phyloP scores from a whole-genome alignment of 2,113 vertebrate genomes.

The Ciconia boyciana region DNA sequence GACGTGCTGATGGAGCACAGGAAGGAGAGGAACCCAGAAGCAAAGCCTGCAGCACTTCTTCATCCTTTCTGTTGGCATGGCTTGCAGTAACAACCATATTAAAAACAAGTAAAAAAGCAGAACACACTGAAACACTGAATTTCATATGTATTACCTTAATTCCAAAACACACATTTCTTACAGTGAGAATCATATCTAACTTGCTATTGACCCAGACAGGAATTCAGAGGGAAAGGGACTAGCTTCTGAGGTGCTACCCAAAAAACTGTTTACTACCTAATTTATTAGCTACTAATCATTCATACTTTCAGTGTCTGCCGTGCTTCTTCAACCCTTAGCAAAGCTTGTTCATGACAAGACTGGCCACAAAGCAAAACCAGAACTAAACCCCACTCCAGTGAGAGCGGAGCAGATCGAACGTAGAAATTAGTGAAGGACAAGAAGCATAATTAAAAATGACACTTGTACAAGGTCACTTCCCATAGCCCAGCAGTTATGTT shows the following conservation, averaged over 20 bases:
- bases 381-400: not conserved
- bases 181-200: not conserved
- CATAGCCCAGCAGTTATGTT: not conserved
- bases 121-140: not conserved
- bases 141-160: not conserved
- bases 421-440: not conserved
- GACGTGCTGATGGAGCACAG: accelerated
- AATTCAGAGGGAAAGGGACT: not conserved
- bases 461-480: not conserved
- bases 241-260: not conserved
- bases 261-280: not conserved
- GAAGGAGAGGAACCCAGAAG: not conserved
- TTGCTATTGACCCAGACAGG: not conserved
- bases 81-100: not conserved
- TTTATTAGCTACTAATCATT: not conserved
- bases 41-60: not conserved
- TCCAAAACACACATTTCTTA: not conserved
- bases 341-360: not conserved
- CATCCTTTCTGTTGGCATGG: not conserved
- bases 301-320: not conserved
- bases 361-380: not conserved
- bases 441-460: not conserved
- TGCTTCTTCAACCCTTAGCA: not conserved
- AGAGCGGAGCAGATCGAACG: not conserved
- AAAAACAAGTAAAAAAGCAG: not conserved